Evolutionary conservation across 2,888 invertebrate species (phyloP), one percentile per base, ranked within the genome.

Genomic region (Rapana venosa): DNA sequence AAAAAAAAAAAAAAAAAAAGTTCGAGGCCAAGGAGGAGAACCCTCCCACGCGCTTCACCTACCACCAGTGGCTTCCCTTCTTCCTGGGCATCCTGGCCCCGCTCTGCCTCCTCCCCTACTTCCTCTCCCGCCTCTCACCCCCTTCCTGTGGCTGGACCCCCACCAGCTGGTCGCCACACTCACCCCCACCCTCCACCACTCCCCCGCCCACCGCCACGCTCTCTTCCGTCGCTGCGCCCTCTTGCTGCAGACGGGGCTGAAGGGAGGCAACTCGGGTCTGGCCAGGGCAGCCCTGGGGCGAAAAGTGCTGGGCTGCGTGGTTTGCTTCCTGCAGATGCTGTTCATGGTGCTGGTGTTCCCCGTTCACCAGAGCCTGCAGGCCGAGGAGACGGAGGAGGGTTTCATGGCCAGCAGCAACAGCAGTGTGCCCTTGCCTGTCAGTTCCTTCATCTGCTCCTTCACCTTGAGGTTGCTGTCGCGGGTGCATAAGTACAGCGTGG

Each of bases 51-150:
- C 20, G 15, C 35, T 32, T 17, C 87, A 87, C 87, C 66, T 70
- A 66, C 87, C 87, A 87, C 74, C 87, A 87, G 87, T 87, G 87
- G 87, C 36, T 87, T 20, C 87, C 87, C n/a, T 74, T 87, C 47
- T 35, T 56, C 32, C 87, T 87, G 74, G 81, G 81, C 26, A 36
- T 61, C n/a, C 15, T 17, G 17, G 36, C 74, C 30, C 20, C 56
- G 22, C 66, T 87, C n/a, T 87, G 87, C 22, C 74, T 87, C 47
- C n/a, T 87, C 35, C 87, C 87, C 22, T 74, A 87, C 87, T 26
- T 87, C 74, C 13, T 61, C 87, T 87, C 56, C 56, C 35, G 85
- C 58, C 11, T 86, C 15, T 58, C 58, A n/a, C n/a, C 20, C n/a
- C 17, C 85, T 66, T 66, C 66, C 17, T 87, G 20, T 87, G 66